Conservation (phyloP, 2,113 vertebrate genomes). For the Centrocercus urophasianus region DNA sequence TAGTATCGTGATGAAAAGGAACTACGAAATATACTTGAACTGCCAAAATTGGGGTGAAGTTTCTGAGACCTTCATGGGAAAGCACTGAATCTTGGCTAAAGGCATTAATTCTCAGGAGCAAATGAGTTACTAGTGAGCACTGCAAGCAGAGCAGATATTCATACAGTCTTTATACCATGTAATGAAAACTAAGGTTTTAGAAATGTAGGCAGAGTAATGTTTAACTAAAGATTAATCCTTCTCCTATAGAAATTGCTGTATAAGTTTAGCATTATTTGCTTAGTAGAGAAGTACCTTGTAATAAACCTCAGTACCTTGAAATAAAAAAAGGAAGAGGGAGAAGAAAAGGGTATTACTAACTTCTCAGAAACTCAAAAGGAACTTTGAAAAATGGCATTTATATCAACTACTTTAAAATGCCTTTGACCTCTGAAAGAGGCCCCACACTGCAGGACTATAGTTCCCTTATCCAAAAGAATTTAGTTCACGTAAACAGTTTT, state of each 20-base stretch:
- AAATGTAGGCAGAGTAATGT: not conserved
- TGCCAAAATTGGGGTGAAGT: not conserved
- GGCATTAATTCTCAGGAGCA: not conserved
- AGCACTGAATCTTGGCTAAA: not conserved
- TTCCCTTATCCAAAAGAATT: not conserved
- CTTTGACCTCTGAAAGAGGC: not conserved
- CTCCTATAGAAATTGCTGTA: not conserved
- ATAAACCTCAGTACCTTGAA: not conserved
- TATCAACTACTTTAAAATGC: not conserved
- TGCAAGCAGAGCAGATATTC: not conserved
- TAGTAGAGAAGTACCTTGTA: not conserved
- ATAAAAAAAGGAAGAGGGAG: not conserved
- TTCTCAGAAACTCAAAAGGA: not conserved
- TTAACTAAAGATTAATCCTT: not conserved
- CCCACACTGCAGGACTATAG: not conserved
- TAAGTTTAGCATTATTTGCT: not conserved
- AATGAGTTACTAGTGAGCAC: not conserved
- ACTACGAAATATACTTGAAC: accelerated
- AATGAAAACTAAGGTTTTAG: not conserved
- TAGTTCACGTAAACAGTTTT: not conserved
- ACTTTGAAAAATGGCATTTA: not conserved
- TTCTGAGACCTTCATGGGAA: not conserved
- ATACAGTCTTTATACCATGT: not conserved
- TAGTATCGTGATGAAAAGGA: not conserved
- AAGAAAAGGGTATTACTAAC: not conserved